Evolutionary conservation across 1,140 invertebrate genomes (phyloP), one percentile per base, ranked within the genome.

Genomic region (Zaprionus ornatus): DNA sequence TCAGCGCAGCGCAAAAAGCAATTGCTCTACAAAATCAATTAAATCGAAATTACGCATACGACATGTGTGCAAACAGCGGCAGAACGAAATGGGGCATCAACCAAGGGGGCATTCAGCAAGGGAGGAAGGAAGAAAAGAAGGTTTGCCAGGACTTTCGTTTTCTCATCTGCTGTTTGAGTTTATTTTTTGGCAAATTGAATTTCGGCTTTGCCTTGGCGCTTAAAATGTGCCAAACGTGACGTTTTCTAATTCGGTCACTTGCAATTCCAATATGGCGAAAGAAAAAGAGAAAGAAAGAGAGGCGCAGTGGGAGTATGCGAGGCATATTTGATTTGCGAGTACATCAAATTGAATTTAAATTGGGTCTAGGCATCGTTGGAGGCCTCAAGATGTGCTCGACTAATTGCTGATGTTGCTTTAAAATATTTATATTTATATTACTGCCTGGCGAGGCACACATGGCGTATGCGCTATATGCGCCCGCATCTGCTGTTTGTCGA

Each of bases 31-130:
- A 45, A 80, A 88, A 88, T 84, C 84, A 88, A 88, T 88, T 88
- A 88, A 88, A 81, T 80, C 79, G 74, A 88, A 90, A 88, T 90
- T 90, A 84, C 84, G 84, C 85, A 87, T 87, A 88, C 84, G 80
- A 79, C 85, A 88, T 90, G 85, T 88, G 74, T 80, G 84, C 85
- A 79, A 79, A 80, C 69, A 56, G 70, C 69, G 63, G 73, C 67
- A 64, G 25, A 57, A 5, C n/a, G 32, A 25, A 35, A 45, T 37
- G 35, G 40, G 40, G n/a, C 40, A n/a, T 9, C 29, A 32, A 32
- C 9, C 9, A 32, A 10, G 9, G 29, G 29, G 40, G n/a, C 40
- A 17, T n/a, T 45, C 15, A 19, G 19, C 15, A 19, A 4, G 45
- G 10, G 0, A 48, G 19, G 40, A n/a, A 37, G 45, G 6, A 40